Percentiles rank a stretch among this genome's conserved stretches.
phyloP scores from a whole-genome alignment of 2,888 invertebrate species.

The Auanema freiburgensis region DNA sequence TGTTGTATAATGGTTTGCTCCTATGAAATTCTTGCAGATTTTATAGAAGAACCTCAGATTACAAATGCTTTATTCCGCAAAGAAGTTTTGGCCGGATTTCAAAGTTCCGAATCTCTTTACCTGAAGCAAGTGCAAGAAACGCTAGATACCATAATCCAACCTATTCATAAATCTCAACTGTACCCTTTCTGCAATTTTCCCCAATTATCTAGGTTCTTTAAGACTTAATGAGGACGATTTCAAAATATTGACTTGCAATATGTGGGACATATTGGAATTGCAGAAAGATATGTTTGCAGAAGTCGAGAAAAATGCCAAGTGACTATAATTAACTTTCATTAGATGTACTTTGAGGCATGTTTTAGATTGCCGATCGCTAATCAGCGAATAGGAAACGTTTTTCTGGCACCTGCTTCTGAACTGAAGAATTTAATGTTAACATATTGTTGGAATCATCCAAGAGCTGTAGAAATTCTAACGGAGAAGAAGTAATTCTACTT shows the following conservation, averaged over 20 bases:
- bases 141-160: constrained; percentile 20
- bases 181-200: constrained; percentile 15
- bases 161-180: constrained; percentile 30
- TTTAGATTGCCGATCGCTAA: constrained; percentile 68
- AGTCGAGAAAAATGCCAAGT: constrained; percentile 24
- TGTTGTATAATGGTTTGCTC: not conserved
- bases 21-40: constrained; percentile 8
- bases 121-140: constrained; percentile 36
- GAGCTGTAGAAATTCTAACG: constrained; percentile 88
- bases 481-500: constrained; percentile 77
- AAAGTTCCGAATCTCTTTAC: constrained; percentile 35
- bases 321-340: not conserved
- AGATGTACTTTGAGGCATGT: constrained; percentile 4
- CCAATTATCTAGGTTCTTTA: constrained; percentile 7
- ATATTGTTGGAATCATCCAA: constrained; percentile 91
- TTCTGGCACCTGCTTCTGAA: constrained; percentile 74
- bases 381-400: constrained; percentile 86
- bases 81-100: constrained; percentile 25
- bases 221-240: constrained; percentile 67
- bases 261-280: constrained; percentile 81
- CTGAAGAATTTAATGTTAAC: constrained; percentile 80
- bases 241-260: constrained; percentile 82
- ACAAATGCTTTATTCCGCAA: constrained; percentile 25
- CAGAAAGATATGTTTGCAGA: constrained; percentile 78
- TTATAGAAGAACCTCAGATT: constrained; percentile 1